These are phyloP conservation scores for Idaea biselata DNA, from an alignment of 2,888 invertebrate species.

Conservation along the genomic window DNA sequence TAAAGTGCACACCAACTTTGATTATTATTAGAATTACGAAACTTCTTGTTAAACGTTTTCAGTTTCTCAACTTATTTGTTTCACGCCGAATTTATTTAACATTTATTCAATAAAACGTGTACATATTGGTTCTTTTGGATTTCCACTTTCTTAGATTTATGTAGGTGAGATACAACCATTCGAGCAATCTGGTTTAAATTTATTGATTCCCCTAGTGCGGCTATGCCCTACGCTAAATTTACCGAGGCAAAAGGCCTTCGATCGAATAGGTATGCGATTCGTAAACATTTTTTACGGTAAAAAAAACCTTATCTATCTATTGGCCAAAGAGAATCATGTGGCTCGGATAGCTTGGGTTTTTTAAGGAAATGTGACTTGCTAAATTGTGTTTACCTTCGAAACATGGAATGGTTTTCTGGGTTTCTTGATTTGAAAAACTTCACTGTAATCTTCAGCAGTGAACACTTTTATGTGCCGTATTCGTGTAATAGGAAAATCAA, in stretches of 20 bases:
- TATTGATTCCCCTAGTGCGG: constrained; percentile 40
- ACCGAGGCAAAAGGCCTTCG: constrained; percentile 25
- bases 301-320: constrained; percentile 25
- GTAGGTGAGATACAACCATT: constrained; percentile 36
- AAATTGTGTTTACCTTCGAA: constrained; percentile 1
- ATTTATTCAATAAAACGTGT: constrained; percentile 28
- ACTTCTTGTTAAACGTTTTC: not conserved
- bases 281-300: constrained; percentile 30
- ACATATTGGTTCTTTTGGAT: constrained; percentile 30
- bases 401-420: not conserved
- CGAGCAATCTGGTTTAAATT: constrained; percentile 42
- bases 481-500: not conserved
- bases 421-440: not conserved
- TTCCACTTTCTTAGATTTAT: constrained; percentile 37
- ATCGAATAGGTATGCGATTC: constrained; percentile 31
- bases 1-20: too few species aligned
- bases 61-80: constrained; percentile 2
- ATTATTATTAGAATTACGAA: not conserved
- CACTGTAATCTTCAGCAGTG: not conserved
- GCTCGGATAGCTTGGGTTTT: constrained; percentile 1
- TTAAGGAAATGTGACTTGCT: not conserved
- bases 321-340: constrained; percentile 20
- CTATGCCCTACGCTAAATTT: constrained; percentile 37
- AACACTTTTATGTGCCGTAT: not conserved
- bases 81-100: constrained; percentile 20